A percentile compares a stretch with the other conserved stretches of the same genome.
These are phyloP conservation scores for Conger conger DNA, from an alignment of 2,113 vertebrate species.

Conservation along the genomic window DNA sequence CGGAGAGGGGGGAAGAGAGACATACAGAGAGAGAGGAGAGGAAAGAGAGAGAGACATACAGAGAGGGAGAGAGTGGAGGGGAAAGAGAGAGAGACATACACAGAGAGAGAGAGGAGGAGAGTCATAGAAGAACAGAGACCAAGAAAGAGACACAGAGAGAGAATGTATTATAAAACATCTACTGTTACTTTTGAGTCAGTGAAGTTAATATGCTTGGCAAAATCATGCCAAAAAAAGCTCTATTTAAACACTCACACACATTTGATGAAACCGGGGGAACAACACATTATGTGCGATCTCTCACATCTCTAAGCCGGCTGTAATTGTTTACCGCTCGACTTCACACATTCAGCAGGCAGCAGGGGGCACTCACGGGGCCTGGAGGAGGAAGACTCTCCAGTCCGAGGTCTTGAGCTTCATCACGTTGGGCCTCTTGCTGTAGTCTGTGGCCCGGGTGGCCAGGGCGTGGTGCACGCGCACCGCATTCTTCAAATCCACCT, in stretches of 20 bases:
- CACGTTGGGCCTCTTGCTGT: conserved; percentile 92
- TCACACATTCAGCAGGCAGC: not conserved
- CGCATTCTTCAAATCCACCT: conserved; percentile 93
- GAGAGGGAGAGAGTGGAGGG: too few species aligned
- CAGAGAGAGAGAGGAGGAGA: too few species aligned
- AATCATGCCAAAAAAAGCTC: not conserved
- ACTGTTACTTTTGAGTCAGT: too few species aligned
- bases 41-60: too few species aligned
- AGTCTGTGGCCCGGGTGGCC: conserved; percentile 90
- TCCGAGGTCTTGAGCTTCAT: conserved; percentile 95
- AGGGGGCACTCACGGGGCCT: conserved; percentile 81
- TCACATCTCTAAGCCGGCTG: not conserved
- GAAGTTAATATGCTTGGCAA: not conserved
- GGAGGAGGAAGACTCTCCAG: conserved; percentile 96
- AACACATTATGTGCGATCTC: too few species aligned
- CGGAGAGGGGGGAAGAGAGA: too few species aligned
- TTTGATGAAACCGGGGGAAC: too few species aligned
- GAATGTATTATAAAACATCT: too few species aligned
- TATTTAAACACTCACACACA: not conserved
- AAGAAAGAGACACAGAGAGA: conserved; percentile 9
- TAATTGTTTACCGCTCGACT: not conserved
- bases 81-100: too few species aligned
- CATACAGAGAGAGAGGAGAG: too few species aligned
- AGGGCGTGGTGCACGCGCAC: conserved; percentile 91
- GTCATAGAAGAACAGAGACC: too few species aligned